phyloP scores from a whole-genome alignment of 2,888 invertebrate genomes.

The Lasioglossum lativentre region DNA sequence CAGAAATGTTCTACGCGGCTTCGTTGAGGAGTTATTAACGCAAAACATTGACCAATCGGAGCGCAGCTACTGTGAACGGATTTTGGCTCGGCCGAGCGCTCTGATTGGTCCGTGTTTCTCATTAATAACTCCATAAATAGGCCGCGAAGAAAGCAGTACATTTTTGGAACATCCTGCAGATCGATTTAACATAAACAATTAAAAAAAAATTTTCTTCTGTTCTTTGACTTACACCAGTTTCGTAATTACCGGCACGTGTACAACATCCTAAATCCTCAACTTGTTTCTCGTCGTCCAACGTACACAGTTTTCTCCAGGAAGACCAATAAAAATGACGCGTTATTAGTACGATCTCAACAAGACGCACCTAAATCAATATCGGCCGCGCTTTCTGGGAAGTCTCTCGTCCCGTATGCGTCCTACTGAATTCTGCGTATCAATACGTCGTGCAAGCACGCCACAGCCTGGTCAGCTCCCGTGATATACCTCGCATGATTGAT shows the following conservation, averaged over 20 bases:
- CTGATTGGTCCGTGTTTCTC: no score
- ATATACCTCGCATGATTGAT: constrained; percentile 59
- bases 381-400: neutral
- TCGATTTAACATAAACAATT: no score
- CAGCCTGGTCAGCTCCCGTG: constrained; percentile 65
- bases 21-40: no score
- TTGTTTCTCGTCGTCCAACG: neutral
- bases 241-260: no score
- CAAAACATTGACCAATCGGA: no score
- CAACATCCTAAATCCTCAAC: neutral
- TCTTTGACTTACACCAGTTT: neutral
- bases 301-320: neutral
- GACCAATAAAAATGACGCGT: neutral
- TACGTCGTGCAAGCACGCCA: constrained; percentile 71
- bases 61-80: no score
- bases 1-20: neutral
- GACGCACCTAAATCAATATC: neutral
- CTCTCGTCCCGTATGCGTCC: constrained; percentile 57
- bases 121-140: no score
- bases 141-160: no score
- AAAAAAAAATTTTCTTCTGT: no score
- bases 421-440: constrained; percentile 78
- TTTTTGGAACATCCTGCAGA: neutral
- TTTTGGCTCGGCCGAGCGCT: no score
- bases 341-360: neutral